Base-by-base conservation (phyloP, 2,888 invertebrate genomes). In the Heterodera filipjevi region DNA sequence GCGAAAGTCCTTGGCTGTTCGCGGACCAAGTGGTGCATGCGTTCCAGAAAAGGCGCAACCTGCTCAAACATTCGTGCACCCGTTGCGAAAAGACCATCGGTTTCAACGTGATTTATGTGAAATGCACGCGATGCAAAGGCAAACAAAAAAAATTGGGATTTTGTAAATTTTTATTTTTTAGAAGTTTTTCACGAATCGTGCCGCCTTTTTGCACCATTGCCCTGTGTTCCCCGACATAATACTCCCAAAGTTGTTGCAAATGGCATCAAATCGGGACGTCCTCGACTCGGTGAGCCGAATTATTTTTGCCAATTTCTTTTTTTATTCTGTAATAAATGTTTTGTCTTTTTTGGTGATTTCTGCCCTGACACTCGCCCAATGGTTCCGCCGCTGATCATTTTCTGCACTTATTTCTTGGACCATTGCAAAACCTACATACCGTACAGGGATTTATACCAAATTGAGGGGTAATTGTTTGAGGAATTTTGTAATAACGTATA, bases 361-460 rank as follows among this genome's bases (percentile, higher is more conserved):
- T 78, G 78, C n/a, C 75, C 78, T 2, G 78, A 78, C 76, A 53
- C 35, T 16, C 72, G 78, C 30, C 78, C 78, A n/a, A 78, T 78
- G 78, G 78, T 78, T n/a, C 78, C 78, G 27, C 78, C 78, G 22
- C 68, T 78, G 39, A 77, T 78, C 35, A 59, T 77, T 44, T 78
- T 59, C 33, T 78, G 78, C 73, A 78, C 78, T 3, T 75, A 74
- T n/a, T 64, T 70, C 30, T 77, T 78, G 77, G 78, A 78, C 64
- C 59, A 44, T 10, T 64, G 64, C 66, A 32, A 64, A 30, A 30
- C 32, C 2, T 35, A 32, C 22, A 30, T 75, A 8, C 59, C 64
- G 66, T 75, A 66, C 68, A 59, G 59, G 30, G 75, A 75, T 19
- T 32, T 75, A 19, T 75, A 75, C 46, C 68, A 27, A 32, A 22